Evolutionary conservation across 2,113 vertebrate species (phyloP), one percentile per base, ranked within the genome.

Genomic region (Dendrocopos noguchii): DNA sequence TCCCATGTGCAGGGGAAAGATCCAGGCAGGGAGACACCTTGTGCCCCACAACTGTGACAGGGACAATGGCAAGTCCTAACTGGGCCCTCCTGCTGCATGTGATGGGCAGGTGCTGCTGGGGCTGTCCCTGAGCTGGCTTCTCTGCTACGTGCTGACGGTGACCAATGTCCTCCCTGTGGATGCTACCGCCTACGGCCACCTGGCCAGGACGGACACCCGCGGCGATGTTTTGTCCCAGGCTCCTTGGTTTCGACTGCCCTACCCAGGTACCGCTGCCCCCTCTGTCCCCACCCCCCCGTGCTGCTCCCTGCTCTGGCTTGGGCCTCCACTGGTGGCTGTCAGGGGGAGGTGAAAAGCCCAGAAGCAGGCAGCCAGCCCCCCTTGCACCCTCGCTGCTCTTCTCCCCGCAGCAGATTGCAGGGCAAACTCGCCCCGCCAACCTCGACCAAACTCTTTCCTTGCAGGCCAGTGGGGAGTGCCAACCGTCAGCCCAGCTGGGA

Each of bases 391-490:
- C 28, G 28, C 57, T 70, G 22, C 12, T 47, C 18, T 59, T 29
- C 28, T 19, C 19, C 34, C 14, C 8, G 3, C 33, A 16, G n/a
- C 2, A 47, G 52, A 64, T 77, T 61, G 56, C 31, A 28, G 59
- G 17, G 10, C 7, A 80, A 27, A 63, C 0, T 8, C 19, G 36
- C 11, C 64, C 18, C 42, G 22, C 9, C 1, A 2, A 17, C 7
- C 73, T 86, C 15, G 95, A 63, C 27, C 0, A 0, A 66, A 17
- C 31, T 96, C 24, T 89, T 92, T 76, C 12, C 80, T 91, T 92
- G 36, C 93, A 99, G 99, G 99, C 52, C 99, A 99, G 92, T 99
- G 99, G 99, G 99, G 99, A 29, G 10, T 95, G 59, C 99, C 99
- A 14, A 99, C 99, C 2, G 95, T 99, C 92, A 99, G 98, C 93